Evolutionary conservation across 2,888 invertebrate genomes (phyloP).

Genomic region (Xanthorhoe designata): DNA sequence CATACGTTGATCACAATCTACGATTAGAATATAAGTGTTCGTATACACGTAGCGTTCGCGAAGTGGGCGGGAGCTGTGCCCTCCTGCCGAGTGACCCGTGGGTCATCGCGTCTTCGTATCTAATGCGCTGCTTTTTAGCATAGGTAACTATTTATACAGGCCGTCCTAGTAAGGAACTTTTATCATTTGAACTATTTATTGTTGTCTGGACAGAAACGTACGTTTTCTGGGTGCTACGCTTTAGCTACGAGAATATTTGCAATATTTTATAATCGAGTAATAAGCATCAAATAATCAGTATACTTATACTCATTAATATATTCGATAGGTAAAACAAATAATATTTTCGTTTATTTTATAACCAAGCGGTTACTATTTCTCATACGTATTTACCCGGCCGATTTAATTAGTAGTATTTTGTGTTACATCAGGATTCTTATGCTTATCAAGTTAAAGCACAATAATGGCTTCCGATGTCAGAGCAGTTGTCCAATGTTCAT

Average conservation of each 20-base stretch:
- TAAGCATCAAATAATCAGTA: too few species aligned
- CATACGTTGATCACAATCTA: constrained; percentile 53
- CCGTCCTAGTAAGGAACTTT: constrained; percentile 47
- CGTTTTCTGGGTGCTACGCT: constrained; percentile 30
- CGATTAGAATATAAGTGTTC: constrained; percentile 54
- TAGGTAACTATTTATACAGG: constrained; percentile 51
- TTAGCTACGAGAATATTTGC: constrained; percentile 32
- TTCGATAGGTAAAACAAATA: neutral
- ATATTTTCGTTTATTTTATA: neutral
- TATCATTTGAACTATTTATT: constrained; percentile 43
- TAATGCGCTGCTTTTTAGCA: constrained; percentile 55
- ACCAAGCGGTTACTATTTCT: neutral
- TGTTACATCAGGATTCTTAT: neutral
- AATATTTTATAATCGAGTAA: neutral
- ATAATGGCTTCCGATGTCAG: constrained; percentile 57
- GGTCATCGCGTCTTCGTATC: constrained; percentile 67
- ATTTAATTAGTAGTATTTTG: neutral
- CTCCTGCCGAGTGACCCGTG: constrained; percentile 61
- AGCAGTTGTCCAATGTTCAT: constrained; percentile 71
- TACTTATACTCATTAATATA: too few species aligned
- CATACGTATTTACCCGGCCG: too few species aligned
- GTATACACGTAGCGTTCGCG: constrained; percentile 55
- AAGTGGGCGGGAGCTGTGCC: constrained; percentile 56
- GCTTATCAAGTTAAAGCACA: constrained; percentile 42
- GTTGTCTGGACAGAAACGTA: constrained; percentile 30